These are phyloP conservation scores for Cheilosia vernalis DNA, from an alignment of 2,888 invertebrate species.

Conservation along the genomic window DNA sequence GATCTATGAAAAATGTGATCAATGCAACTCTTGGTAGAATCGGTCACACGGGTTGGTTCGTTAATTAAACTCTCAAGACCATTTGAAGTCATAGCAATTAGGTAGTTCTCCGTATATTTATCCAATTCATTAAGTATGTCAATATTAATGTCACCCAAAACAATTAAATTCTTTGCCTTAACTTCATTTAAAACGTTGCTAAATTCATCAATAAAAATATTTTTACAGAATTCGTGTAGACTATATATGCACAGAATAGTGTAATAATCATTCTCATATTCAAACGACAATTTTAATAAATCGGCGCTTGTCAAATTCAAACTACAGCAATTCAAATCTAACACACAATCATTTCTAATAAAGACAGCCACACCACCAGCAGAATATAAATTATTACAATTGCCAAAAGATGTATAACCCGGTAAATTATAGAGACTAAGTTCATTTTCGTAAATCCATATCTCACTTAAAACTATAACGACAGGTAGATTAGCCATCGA, in stretches of 20 bases:
- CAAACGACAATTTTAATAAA: conserved; percentile 17
- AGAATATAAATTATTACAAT: conserved; percentile 5
- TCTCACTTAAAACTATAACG: conserved; percentile 6
- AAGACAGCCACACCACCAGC: neutral
- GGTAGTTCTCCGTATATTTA: too few species aligned
- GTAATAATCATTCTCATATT: conserved; percentile 7
- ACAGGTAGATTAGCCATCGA: conserved; percentile 17
- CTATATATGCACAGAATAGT: conserved; percentile 15
- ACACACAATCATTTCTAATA: conserved; percentile 5
- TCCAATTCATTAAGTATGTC: too few species aligned
- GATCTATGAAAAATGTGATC: too few species aligned
- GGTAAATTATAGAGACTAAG: conserved; percentile 10
- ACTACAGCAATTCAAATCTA: neutral
- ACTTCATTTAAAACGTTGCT: conserved; percentile 2
- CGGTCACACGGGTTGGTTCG: too few species aligned
- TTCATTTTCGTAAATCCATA: neutral
- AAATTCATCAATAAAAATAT: conserved; percentile 9
- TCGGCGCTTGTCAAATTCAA: neutral
- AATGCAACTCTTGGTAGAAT: too few species aligned
- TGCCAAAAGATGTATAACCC: conserved; percentile 6
- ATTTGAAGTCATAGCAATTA: too few species aligned
- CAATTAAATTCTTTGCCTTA: conserved; percentile 6
- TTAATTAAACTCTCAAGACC: too few species aligned
- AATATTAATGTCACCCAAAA: neutral
- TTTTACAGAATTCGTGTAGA: conserved; percentile 6